Conservation (phyloP, 2,888 invertebrate species). For the Pseudanteris insignis region DNA sequence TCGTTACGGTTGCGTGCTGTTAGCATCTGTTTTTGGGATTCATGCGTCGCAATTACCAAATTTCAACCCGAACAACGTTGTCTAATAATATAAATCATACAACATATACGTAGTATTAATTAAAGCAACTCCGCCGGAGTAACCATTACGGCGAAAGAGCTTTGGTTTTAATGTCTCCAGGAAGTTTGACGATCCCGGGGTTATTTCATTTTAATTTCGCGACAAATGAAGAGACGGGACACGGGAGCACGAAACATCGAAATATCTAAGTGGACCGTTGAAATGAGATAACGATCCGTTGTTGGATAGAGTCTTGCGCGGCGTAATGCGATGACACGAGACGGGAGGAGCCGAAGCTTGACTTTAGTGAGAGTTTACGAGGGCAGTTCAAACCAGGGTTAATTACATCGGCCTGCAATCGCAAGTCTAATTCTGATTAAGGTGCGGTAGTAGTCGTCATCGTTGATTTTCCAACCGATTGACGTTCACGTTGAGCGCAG, state of each 20-base stretch:
- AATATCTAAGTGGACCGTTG: slow-evolving; percentile 45
- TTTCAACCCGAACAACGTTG: too few species aligned
- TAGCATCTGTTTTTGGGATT: too few species aligned
- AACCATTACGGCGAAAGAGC: not conserved
- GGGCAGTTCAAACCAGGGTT: slow-evolving; percentile 61
- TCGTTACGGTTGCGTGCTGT: too few species aligned
- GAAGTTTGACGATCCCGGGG: slow-evolving; percentile 6
- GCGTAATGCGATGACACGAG: slow-evolving; percentile 61
- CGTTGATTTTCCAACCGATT: slow-evolving; percentile 31
- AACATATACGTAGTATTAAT: slow-evolving; percentile 2
- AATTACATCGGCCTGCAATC: slow-evolving; percentile 65
- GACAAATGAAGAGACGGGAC: slow-evolving; percentile 35
- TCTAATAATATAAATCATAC: too few species aligned
- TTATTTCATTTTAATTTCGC: slow-evolving; percentile 30
- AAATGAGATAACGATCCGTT: slow-evolving; percentile 57
- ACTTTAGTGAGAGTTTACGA: slow-evolving; percentile 66
- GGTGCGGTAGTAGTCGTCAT: slow-evolving; percentile 33
- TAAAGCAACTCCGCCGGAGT: not conserved
- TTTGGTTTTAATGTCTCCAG: slow-evolving; percentile 8
- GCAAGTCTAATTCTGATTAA: slow-evolving; percentile 64
- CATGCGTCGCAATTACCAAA: too few species aligned
- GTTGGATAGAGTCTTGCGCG: slow-evolving; percentile 54
- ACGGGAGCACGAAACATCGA: slow-evolving; percentile 27
- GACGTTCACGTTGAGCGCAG: too few species aligned
- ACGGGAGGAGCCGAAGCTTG: slow-evolving; percentile 63